Evolutionary conservation across 2,888 invertebrate genomes (phyloP).

Genomic region (Congeria kusceri): DNA sequence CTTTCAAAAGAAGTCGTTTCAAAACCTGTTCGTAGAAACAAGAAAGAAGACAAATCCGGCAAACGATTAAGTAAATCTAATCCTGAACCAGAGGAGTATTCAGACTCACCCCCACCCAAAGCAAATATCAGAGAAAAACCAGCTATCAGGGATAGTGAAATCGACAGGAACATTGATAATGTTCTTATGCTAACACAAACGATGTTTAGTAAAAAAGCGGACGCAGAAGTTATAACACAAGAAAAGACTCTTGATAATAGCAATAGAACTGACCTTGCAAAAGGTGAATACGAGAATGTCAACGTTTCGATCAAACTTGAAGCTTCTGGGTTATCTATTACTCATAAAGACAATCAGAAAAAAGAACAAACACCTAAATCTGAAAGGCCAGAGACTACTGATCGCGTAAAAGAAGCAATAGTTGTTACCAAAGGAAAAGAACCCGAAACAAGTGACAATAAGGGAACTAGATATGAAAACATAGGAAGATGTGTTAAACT

Average conservation of each 20-base stretch:
- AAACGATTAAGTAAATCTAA: constrained; percentile 6
- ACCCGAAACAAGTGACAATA: background rate
- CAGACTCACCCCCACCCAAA: background rate
- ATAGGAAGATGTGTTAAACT: constrained; percentile 43
- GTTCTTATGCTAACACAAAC: constrained; percentile 55
- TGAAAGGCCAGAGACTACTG: background rate
- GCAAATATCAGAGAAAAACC: background rate
- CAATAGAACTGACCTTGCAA: background rate
- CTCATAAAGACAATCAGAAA: constrained; percentile 20
- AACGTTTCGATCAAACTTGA: constrained; percentile 42
- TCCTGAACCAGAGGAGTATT: background rate
- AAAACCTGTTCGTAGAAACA: constrained; percentile 45
- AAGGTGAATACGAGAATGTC: constrained; percentile 48
- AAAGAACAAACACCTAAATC: background rate
- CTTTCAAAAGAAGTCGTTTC: constrained; percentile 52
- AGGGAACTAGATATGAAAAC: constrained; percentile 41
- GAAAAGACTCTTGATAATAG: constrained; percentile 7
- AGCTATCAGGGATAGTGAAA: constrained; percentile 24
- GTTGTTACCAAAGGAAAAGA: background rate
- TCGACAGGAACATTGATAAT: constrained; percentile 34
- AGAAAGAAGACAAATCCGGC: constrained; percentile 20
- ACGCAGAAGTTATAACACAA: constrained; percentile 7
- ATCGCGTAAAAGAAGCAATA: background rate
- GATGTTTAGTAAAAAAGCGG: constrained; percentile 45
- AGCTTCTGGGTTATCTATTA: constrained; percentile 27